phyloP scores from a whole-genome alignment of 2,888 invertebrate species.

The Punctoribates punctum region DNA sequence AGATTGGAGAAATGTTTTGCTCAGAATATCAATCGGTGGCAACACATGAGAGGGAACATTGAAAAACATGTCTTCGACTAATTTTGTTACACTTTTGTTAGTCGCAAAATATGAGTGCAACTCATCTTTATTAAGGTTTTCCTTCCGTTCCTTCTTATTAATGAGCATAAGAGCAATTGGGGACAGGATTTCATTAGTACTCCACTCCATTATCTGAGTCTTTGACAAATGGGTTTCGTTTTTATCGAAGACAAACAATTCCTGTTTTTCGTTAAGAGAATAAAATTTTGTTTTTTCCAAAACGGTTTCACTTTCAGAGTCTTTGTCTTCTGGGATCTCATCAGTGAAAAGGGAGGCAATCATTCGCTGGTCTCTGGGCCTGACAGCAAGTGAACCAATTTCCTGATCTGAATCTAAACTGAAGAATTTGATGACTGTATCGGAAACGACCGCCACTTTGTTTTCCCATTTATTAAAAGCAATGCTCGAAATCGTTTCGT shows the following conservation, averaged over 20 bases:
- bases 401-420: neutral
- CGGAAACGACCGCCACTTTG: neutral
- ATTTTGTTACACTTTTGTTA: neutral
- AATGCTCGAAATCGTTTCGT: neutral
- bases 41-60: constrained; percentile 44
- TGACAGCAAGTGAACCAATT: neutral
- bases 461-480: constrained; percentile 29
- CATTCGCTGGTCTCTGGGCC: neutral
- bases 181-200: neutral
- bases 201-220: neutral
- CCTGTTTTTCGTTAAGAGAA: constrained; percentile 36
- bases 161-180: constrained; percentile 29
- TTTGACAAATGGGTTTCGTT: neutral
- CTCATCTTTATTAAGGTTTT: neutral
- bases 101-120: neutral
- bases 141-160: constrained; percentile 15
- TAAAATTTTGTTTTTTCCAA: neutral
- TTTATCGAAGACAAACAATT: constrained; percentile 29
- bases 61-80: constrained; percentile 43
- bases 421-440: neutral
- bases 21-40: constrained; percentile 38
- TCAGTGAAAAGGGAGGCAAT: constrained; percentile 20
- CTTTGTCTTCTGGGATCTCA: neutral
- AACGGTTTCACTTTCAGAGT: neutral
- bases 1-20: constrained; percentile 26